Evolutionary conservation across 2,797 vertebrate species (phyloP), one percentile per base, ranked within the genome.

Genomic region (Typhlichthys subterraneus): DNA sequence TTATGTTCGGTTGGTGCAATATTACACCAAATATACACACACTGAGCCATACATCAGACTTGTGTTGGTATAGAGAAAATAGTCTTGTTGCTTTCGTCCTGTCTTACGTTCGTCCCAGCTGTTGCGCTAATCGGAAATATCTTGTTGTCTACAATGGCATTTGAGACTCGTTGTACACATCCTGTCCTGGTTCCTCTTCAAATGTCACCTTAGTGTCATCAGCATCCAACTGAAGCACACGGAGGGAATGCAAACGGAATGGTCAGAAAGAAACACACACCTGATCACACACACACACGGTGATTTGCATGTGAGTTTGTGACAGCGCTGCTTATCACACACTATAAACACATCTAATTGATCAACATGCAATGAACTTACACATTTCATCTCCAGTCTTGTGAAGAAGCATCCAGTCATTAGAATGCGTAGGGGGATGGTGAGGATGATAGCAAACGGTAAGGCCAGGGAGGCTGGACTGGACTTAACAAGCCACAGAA

Each of bases 381-480:
- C 98, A 53, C 93, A 98, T 90, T 95, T 96, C 69, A 99, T 96
- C 79, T 99, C 98, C 12, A 93, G 9, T 1, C 93, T 73, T 2
- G 56, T 83, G 90, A 99, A 99, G 83, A 97, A 76, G 8, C n/a
- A 77, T 0, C 94, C 94, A 0, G 97, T 94, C 87, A 97, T 91
- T 12, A 92, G 53, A 67, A 90, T 94, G 13, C 97, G 93, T 48
- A 99, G 80, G 5, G 97, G 97, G 82, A 99, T 96, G 0, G 97
- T 99, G 85, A 99, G 94, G 85, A 99, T 98, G 69, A 99, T 95
- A 52, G 98, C 0, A 14, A 99, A 99, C 9, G 98, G 97, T 70
- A 99, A 90, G 0, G 95, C 95, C 15, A 99, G 91, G 0, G 97
- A 97, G 23, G 86, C 87, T 0, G 73, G 65, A 2, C 90, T 94